These are phyloP conservation scores for Gavia stellata DNA, from an alignment of 2,113 vertebrate genomes.

Conservation along the genomic window DNA sequence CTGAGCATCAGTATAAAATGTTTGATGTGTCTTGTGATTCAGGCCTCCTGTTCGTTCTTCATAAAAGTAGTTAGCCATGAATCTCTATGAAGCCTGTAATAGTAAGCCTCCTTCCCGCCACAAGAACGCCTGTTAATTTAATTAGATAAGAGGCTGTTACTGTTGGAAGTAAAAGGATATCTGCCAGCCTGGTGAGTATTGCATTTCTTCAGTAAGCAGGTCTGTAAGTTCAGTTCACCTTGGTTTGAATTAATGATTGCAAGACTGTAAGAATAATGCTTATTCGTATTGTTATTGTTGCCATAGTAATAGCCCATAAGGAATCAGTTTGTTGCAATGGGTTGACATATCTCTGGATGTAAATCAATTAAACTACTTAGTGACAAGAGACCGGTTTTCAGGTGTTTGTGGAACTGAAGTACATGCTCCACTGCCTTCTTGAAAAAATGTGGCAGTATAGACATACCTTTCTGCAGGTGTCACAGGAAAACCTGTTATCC, in stretches of 20 bases:
- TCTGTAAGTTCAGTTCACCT: neutral
- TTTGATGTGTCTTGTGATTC: neutral
- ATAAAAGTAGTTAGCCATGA: neutral
- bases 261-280: neutral
- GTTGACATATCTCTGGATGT: neutral
- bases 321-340: neutral
- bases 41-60: neutral
- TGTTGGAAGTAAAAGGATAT: neutral
- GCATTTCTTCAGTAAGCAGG: neutral
- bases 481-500: neutral
- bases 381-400: neutral
- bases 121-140: neutral
- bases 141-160: neutral
- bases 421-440: neutral
- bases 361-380: neutral
- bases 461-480: neutral
- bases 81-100: neutral
- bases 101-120: neutral
- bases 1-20: neutral
- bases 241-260: neutral
- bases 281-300: neutral
- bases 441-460: neutral
- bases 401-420: neutral
- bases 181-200: slow-evolving; percentile 8
- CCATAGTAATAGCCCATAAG: neutral